phyloP scores from a whole-genome alignment of 2,113 vertebrate species.

The Mesitornis unicolor region DNA sequence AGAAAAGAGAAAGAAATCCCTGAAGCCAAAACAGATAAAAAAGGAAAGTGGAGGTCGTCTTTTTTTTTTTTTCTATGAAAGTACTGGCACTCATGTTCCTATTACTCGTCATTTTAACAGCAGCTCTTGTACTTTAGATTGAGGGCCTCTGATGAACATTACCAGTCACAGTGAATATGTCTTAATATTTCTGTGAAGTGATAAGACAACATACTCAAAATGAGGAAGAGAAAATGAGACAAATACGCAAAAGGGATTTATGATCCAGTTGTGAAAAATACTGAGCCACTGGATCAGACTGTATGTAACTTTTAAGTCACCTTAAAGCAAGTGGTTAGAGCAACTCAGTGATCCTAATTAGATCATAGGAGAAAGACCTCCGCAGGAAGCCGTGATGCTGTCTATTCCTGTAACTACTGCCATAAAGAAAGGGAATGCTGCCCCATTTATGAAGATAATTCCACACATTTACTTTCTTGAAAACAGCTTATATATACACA shows the following conservation, averaged over 20 bases:
- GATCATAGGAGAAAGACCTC: not conserved
- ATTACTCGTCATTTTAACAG: not conserved
- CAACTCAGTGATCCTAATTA: not conserved
- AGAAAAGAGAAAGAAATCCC: not conserved
- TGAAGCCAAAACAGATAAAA: constrained; percentile 28
- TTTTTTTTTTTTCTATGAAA: not conserved
- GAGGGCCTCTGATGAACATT: not conserved
- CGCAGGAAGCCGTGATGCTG: not conserved
- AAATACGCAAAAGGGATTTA: not conserved
- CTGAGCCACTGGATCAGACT: not conserved
- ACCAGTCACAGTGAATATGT: not conserved
- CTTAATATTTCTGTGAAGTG: not conserved
- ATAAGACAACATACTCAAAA: not conserved
- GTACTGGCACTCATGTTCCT: not conserved
- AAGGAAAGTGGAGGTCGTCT: not conserved
- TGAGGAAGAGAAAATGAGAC: not conserved
- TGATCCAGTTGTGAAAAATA: not conserved
- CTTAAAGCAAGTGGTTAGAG: not conserved
- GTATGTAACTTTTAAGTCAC: not conserved
- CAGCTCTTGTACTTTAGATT: not conserved
- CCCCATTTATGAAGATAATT: not conserved
- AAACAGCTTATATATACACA: not conserved
- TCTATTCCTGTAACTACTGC: not conserved
- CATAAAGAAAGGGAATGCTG: not conserved
- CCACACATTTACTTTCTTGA: not conserved